Evolutionary conservation across 2,113 vertebrate species (phyloP).

Genomic region (Ancistrus triradiatus): DNA sequence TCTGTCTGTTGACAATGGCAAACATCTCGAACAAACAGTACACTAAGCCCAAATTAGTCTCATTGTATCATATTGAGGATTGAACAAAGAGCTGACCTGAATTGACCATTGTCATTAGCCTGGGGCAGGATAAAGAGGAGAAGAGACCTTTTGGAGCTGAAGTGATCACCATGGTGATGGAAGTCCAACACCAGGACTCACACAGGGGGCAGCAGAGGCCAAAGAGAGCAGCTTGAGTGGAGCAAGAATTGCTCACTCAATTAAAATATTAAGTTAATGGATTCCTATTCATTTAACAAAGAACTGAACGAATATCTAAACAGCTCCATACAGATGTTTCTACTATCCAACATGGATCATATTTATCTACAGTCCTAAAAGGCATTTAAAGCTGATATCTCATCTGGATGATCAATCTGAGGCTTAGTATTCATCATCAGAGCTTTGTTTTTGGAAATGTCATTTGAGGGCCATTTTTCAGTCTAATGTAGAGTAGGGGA

Average conservation of each 20-base stretch:
- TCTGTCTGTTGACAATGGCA: slow-evolving; percentile 2
- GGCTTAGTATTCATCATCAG: too few relatives aligned
- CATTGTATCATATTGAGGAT: slow-evolving; percentile 61
- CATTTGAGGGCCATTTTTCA: too few relatives aligned
- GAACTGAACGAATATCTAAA: too few relatives aligned
- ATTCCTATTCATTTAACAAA: background rate
- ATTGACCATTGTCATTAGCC: slow-evolving; percentile 65
- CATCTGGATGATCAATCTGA: too few relatives aligned
- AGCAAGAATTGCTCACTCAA: background rate
- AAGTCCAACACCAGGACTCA: slow-evolving; percentile 33
- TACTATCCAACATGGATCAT: too few relatives aligned
- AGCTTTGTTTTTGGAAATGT: too few relatives aligned
- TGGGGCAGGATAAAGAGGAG: slow-evolving; percentile 57
- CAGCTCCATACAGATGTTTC: too few relatives aligned
- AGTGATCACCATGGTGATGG: slow-evolving; percentile 62
- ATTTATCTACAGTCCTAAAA: too few relatives aligned
- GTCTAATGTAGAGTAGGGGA: too few relatives aligned
- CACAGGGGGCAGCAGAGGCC: slow-evolving; percentile 42
- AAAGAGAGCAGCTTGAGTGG: slow-evolving; percentile 27
- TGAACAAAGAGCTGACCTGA: slow-evolving; percentile 62
- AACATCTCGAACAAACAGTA: slow-evolving; percentile 55
- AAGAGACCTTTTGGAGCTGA: slow-evolving; percentile 53
- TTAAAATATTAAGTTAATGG: background rate
- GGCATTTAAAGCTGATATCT: too few relatives aligned
- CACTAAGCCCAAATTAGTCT: slow-evolving; percentile 61